Conservation (phyloP, 2,113 vertebrate species). For the Oryzias celebensis region DNA sequence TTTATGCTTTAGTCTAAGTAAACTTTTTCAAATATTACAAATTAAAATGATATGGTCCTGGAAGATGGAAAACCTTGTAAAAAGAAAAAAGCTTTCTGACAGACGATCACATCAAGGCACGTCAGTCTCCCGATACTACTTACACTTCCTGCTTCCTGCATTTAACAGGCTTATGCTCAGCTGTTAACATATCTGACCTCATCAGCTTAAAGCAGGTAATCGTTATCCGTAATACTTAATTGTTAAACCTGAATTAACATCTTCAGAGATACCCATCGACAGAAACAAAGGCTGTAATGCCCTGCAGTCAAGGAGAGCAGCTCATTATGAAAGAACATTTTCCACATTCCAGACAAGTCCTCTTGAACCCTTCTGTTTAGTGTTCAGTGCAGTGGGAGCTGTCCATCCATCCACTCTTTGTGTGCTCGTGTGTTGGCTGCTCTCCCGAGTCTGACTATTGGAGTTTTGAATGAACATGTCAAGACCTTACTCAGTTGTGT, state of each 20-base stretch:
- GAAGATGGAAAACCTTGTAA: no score
- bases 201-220: no score
- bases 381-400: slow-evolving; percentile 53
- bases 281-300: slow-evolving; percentile 38
- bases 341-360: slow-evolving; percentile 65
- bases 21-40: no score
- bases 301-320: slow-evolving; percentile 45
- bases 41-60: no score
- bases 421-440: slow-evolving; percentile 22
- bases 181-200: no score
- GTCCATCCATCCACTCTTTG: slow-evolving; percentile 43
- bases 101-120: no score
- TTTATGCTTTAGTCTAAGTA: no score
- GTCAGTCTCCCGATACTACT: no score
- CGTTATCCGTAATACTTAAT: no score
- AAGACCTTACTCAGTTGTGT: slow-evolving; percentile 33
- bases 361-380: slow-evolving; percentile 65
- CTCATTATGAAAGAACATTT: slow-evolving; percentile 64
- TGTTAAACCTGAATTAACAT: slow-evolving; percentile 4
- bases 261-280: background rate
- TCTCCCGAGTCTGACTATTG: slow-evolving; percentile 44
- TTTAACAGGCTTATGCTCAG: no score
- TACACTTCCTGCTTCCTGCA: no score
- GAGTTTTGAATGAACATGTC: slow-evolving; percentile 48
- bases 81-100: no score